Evolutionary conservation across 2,888 invertebrate species (phyloP), one percentile per base, ranked within the genome.

Genomic region (Anodontia alba): DNA sequence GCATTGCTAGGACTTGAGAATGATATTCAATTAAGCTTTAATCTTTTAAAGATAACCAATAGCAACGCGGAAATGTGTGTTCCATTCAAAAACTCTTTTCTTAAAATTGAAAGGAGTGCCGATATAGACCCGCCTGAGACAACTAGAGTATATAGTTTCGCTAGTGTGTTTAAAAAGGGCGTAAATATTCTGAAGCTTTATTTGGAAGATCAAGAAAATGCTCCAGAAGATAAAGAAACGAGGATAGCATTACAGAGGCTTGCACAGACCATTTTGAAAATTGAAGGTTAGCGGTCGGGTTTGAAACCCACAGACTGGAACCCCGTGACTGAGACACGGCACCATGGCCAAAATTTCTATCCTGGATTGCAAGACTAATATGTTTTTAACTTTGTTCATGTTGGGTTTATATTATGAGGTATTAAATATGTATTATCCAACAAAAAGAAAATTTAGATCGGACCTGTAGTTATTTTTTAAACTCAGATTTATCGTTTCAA

Each of bases 61-160:
- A 62, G 33, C 62, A 62, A 62, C 62, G 62, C 20, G 33, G 62
- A 62, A 62, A 62, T 33, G 31, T 62, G 33, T 62, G 62, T 20
- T n/a, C 10, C 62, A 20, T 62, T 62, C 20, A 17, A 1, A 1
- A 23, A 62, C 33, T 33, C 33, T 62, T 62, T 62, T 33, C 33
- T 62, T 62, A 8, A 62, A 33, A 8, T 62, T 62, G 62, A 62
- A 62, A 62, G 62, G 62, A 62, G 62, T 33, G 23, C 29, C 29
- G 62, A 12, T 29, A 33, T 12, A 1, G 12, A 33, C 2, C 23
- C 1, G 10, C 62, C 62, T 8, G 26, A 2, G 12, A 33, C 29
- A 33, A 57, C 2, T 8, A 26, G 7, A 26, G 62, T 62, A 15
- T 62, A 33, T 62, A 20, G 33, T 33, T 62, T 62, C 33, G 62